Evolutionary conservation across 1,140 invertebrate species (phyloP).

Genomic region (Leptopilina clavipes): DNA sequence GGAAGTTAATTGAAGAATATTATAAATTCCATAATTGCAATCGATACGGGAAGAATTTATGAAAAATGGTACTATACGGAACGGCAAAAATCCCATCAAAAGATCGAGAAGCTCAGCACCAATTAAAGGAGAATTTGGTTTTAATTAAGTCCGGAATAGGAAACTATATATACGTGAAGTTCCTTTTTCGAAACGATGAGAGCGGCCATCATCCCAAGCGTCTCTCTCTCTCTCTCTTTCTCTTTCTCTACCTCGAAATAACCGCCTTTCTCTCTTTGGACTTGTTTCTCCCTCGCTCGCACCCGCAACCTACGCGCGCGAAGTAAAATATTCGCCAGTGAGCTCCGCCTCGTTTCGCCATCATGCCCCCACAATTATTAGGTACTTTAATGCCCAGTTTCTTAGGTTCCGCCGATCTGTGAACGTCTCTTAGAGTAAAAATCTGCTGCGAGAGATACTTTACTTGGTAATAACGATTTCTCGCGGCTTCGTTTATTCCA

Average conservation of each 20-base stretch:
- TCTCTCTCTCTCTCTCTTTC: slow-evolving; percentile 34
- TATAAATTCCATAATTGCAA: slow-evolving; percentile 12
- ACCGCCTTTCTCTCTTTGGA: not conserved
- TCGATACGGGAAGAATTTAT: slow-evolving; percentile 24
- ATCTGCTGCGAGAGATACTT: slow-evolving; percentile 13
- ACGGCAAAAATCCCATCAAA: not conserved
- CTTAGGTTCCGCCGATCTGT: slow-evolving; percentile 40
- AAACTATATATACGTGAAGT: slow-evolving; percentile 39
- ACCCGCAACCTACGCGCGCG: slow-evolving; percentile 48
- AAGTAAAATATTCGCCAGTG: slow-evolving; percentile 62
- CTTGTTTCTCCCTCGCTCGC: slow-evolving; percentile 5
- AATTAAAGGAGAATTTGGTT: slow-evolving; percentile 55
- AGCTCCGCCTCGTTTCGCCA: slow-evolving; percentile 63
- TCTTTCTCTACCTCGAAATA: not conserved
- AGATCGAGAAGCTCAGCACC: slow-evolving; percentile 7
- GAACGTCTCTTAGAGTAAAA: slow-evolving; percentile 14
- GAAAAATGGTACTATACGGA: slow-evolving; percentile 23
- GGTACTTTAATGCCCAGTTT: slow-evolving; percentile 63
- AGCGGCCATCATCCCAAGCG: slow-evolving; percentile 45
- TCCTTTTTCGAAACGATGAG: slow-evolving; percentile 46
- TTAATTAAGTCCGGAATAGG: slow-evolving; percentile 58
- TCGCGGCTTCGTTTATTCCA: slow-evolving; percentile 26
- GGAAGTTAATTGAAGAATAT: not conserved
- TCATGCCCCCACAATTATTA: slow-evolving; percentile 66
- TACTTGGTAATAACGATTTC: slow-evolving; percentile 4